phyloP scores from a whole-genome alignment of 2,888 invertebrate genomes.

The Empis stercorea region DNA sequence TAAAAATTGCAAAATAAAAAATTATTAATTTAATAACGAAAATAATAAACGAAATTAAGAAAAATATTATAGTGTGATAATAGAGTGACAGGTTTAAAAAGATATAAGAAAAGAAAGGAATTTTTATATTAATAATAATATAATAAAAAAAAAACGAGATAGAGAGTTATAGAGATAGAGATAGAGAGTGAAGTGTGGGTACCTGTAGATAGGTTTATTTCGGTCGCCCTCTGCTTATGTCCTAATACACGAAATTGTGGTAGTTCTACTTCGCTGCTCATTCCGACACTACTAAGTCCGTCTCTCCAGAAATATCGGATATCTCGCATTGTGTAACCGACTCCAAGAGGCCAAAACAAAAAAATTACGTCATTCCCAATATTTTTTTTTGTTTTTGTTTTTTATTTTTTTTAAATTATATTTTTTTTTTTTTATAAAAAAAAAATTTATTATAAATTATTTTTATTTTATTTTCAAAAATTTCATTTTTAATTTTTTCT shows the following conservation, averaged over 20 bases:
- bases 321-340: slow-evolving; percentile 97
- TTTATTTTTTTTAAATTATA: slow-evolving; percentile 6
- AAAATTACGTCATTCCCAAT: slow-evolving; percentile 29
- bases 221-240: slow-evolving; percentile 87
- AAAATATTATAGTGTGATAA: too few species aligned
- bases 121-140: not conserved
- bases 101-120: too few species aligned
- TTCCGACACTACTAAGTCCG: slow-evolving; percentile 85
- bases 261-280: slow-evolving; percentile 89
- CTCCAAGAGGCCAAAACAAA: slow-evolving; percentile 39
- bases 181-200: slow-evolving; percentile 29
- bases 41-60: too few species aligned
- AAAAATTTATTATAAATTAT: not conserved
- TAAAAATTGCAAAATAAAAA: too few species aligned
- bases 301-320: slow-evolving; percentile 94
- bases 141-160: too few species aligned
- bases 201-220: slow-evolving; percentile 94
- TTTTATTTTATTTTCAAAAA: slow-evolving; percentile 5
- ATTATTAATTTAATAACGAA: too few species aligned
- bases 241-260: slow-evolving; percentile 95
- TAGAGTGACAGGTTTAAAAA: too few species aligned
- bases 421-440: slow-evolving; percentile 9
- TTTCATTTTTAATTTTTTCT: slow-evolving; percentile 4
- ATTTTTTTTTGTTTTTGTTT: slow-evolving; percentile 11
- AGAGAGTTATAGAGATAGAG: not conserved